Evolutionary conservation across 2,888 invertebrate genomes (phyloP).

Genomic region (Eulithis prunata): DNA sequence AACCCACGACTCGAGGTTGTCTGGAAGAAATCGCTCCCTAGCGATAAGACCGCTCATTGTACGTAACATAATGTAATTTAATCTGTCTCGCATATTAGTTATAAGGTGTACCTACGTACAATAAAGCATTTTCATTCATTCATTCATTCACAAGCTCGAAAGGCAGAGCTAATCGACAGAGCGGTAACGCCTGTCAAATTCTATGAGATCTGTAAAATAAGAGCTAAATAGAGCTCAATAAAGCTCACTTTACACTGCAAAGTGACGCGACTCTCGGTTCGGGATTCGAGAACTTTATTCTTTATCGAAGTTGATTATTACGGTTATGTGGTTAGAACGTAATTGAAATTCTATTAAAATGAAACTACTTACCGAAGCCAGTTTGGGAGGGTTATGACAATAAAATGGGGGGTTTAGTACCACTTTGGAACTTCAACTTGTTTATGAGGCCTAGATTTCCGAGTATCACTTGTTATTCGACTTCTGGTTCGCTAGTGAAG

Average conservation of each 20-base stretch:
- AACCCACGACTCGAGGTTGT: too few relatives aligned
- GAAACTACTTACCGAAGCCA: conserved; percentile 33
- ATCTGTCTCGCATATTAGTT: too few relatives aligned
- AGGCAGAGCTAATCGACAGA: too few relatives aligned
- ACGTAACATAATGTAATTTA: too few relatives aligned
- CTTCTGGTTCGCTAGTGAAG: too few relatives aligned
- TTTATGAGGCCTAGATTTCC: conserved; percentile 27
- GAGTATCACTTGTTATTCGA: conserved; percentile 17
- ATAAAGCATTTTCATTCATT: too few relatives aligned
- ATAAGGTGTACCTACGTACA: too few relatives aligned
- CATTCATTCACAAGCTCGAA: background rate
- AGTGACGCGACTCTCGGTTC: conserved; percentile 13
- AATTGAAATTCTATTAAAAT: conserved; percentile 41
- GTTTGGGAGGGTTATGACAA: conserved; percentile 14
- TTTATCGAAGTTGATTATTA: conserved; percentile 49
- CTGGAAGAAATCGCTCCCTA: too few relatives aligned
- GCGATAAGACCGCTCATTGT: too few relatives aligned
- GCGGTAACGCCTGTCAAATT: too few relatives aligned
- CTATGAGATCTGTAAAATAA: background rate
- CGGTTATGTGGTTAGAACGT: conserved; percentile 38
- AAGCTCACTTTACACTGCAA: background rate
- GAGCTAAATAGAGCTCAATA: background rate
- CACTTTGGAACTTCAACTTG: conserved; percentile 12
- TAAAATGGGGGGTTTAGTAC: conserved; percentile 33
- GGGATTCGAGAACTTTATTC: conserved; percentile 44